These are phyloP conservation scores for Coluber constrictor DNA, from an alignment of 2,797 vertebrate genomes.

Conservation along the genomic window DNA sequence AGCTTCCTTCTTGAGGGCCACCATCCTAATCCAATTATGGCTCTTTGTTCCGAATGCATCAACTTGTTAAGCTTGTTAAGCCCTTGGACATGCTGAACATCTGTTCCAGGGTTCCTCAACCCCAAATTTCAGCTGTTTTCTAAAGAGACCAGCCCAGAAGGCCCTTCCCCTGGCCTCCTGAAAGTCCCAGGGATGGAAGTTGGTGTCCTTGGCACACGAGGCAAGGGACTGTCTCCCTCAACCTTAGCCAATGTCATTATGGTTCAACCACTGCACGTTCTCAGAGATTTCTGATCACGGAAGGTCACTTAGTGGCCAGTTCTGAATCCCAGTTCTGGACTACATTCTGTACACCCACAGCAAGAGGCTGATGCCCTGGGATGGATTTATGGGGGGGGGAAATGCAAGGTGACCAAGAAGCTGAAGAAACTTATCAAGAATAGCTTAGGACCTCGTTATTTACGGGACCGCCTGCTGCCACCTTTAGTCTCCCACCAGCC, in stretches of 20 bases:
- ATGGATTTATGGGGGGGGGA: background rate
- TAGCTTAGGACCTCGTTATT: too few species aligned
- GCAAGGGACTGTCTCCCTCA: background rate
- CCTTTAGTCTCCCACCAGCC: too few species aligned
- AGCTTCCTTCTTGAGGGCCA: background rate
- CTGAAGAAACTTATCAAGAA: background rate
- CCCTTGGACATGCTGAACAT: background rate
- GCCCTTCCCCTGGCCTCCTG: background rate
- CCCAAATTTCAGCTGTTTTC: background rate
- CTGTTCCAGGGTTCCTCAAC: background rate
- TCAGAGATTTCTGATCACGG: background rate
- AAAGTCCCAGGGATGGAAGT: background rate
- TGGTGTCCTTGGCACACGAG: background rate
- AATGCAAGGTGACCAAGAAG: background rate
- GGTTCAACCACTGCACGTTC: background rate
- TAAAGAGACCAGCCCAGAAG: background rate
- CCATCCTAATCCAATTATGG: background rate
- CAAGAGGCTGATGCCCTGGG: background rate
- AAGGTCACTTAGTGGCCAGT: background rate
- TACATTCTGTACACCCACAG: background rate
- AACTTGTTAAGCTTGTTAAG: background rate
- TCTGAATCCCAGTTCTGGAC: background rate
- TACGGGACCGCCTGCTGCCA: too few species aligned
- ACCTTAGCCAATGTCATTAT: background rate
- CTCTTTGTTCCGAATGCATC: background rate